phyloP scores from a whole-genome alignment of 2,113 vertebrate species.

The Sturnus vulgaris region DNA sequence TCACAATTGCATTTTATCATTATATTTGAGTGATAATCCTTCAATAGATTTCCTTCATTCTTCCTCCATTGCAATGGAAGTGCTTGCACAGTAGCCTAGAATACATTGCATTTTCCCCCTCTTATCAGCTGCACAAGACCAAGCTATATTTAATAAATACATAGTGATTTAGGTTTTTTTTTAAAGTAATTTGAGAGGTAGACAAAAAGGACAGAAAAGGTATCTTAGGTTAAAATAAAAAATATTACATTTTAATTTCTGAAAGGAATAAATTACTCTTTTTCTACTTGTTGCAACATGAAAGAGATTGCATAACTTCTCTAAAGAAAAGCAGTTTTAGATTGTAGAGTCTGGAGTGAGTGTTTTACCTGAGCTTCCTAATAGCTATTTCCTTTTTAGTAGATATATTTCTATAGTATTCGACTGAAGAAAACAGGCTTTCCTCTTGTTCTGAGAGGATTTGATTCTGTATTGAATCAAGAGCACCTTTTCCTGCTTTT shows the following conservation, averaged over 20 bases:
- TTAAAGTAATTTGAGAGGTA: not conserved
- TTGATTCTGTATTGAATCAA: not conserved
- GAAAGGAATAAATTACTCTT: not conserved
- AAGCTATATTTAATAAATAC: not conserved
- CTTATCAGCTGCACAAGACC: not conserved
- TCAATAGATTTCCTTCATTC: not conserved
- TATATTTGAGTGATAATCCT: not conserved
- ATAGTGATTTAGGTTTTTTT: not conserved
- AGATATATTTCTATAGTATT: not conserved
- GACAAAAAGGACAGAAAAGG: not conserved
- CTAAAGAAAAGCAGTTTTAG: not conserved
- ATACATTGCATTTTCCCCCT: not conserved
- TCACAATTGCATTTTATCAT: not conserved
- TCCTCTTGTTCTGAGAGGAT: not conserved
- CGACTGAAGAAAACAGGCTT: not conserved
- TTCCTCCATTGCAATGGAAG: not conserved
- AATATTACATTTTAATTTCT: not conserved
- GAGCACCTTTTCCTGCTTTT: not conserved
- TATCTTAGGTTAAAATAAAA: not conserved
- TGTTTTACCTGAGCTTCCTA: not conserved
- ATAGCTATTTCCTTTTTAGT: not conserved
- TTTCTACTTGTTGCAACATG: not conserved
- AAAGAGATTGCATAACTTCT: not conserved
- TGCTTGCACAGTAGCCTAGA: not conserved
- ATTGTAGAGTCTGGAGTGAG: not conserved